These are phyloP conservation scores for Cichlasoma orientale DNA, from an alignment of 2,797 vertebrate genomes.

Conservation along the genomic window DNA sequence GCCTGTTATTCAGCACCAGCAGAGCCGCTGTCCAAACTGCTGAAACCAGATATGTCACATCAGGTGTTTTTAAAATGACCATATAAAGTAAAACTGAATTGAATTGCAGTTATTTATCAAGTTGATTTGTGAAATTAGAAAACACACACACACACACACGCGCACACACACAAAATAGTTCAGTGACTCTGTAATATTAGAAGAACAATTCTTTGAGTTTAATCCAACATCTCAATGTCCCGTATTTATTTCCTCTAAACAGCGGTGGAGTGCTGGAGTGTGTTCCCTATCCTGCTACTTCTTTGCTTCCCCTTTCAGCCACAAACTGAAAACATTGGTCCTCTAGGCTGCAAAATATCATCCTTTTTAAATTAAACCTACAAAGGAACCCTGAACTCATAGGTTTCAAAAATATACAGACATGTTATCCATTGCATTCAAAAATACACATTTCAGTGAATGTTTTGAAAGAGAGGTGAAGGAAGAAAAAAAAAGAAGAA, in stretches of 20 bases:
- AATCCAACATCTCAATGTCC: slow-evolving; percentile 67
- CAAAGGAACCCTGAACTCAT: slow-evolving; percentile 65
- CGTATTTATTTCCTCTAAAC: slow-evolving; percentile 61
- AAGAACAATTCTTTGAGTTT: slow-evolving; percentile 52
- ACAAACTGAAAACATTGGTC: slow-evolving; percentile 70
- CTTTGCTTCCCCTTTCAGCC: slow-evolving; percentile 51
- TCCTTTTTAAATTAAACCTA: slow-evolving; percentile 73
- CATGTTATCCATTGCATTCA: slow-evolving; percentile 77
- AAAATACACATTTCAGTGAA: slow-evolving; percentile 80
- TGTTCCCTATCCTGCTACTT: slow-evolving; percentile 51
- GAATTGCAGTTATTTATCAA: slow-evolving; percentile 18
- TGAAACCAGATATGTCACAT: slow-evolving; percentile 28
- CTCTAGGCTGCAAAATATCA: slow-evolving; percentile 57
- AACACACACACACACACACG: no score
- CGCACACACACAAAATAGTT: slow-evolving; percentile 36
- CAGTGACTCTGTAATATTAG: slow-evolving; percentile 49
- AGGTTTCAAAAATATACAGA: slow-evolving; percentile 78
- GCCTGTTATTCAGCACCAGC: slow-evolving; percentile 33
- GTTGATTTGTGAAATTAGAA: background rate
- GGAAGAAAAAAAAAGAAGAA: slow-evolving; percentile 43
- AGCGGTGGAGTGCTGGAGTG: slow-evolving; percentile 26
- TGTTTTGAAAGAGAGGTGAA: slow-evolving; percentile 75
- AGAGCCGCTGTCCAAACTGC: slow-evolving; percentile 24
- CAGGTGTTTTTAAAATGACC: slow-evolving; percentile 18
- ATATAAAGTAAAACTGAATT: background rate